Conservation (phyloP, 2,797 vertebrate species). For the Acanthis flammea region DNA sequence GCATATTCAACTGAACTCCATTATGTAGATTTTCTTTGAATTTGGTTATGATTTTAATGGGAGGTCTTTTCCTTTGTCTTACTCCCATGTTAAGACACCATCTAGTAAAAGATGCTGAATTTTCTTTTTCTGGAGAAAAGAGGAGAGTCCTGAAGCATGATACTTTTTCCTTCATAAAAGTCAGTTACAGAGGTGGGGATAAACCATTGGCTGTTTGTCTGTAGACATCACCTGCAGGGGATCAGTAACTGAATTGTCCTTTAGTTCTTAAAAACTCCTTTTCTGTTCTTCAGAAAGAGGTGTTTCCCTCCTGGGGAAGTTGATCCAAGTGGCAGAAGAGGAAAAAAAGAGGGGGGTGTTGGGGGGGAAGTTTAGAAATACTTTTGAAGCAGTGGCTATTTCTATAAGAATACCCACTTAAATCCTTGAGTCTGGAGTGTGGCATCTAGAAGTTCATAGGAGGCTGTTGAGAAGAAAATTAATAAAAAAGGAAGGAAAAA, state of each 20-base stretch:
- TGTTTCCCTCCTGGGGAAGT: neutral
- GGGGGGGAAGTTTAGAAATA: neutral
- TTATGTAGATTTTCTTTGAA: neutral
- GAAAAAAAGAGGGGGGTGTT: neutral
- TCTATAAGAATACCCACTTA: neutral
- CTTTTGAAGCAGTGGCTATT: neutral
- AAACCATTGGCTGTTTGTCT: neutral
- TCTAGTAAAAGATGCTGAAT: neutral
- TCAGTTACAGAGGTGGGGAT: neutral
- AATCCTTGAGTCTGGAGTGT: neutral
- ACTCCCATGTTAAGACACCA: neutral
- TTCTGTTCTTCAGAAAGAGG: neutral
- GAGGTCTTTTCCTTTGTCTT: neutral
- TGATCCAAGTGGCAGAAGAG: neutral
- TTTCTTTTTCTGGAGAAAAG: neutral
- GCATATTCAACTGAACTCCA: accelerated
- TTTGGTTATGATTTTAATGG: neutral
- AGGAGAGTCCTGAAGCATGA: neutral
- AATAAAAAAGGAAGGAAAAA: neutral
- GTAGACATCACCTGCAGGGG: neutral
- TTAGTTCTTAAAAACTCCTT: neutral
- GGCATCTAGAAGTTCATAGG: neutral
- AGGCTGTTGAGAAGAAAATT: constrained; percentile 14
- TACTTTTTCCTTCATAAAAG: neutral
- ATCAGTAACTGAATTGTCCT: neutral